Conservation (phyloP, 2,113 vertebrate genomes). For the Nansenia antarctica region DNA sequence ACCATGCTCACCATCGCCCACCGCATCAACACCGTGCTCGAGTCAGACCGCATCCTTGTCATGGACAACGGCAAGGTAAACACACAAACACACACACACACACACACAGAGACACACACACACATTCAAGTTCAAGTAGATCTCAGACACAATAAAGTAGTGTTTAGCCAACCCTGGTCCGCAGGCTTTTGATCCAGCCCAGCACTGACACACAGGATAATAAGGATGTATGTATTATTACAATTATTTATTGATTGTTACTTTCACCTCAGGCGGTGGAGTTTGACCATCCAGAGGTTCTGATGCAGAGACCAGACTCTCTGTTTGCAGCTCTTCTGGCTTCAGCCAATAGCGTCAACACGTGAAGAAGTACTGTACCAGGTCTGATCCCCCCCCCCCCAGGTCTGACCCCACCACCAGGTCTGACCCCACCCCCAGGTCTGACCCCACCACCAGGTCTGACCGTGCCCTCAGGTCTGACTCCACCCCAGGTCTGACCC, state of each 20-base stretch:
- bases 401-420: not conserved
- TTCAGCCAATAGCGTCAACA: conserved; percentile 68
- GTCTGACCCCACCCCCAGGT: not conserved
- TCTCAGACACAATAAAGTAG: too few species aligned
- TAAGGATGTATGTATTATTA: too few species aligned
- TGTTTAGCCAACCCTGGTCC: too few species aligned
- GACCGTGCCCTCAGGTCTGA: too few species aligned
- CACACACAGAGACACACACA: not conserved
- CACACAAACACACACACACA: not conserved
- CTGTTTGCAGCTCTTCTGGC: conserved; percentile 76
- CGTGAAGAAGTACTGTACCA: conserved; percentile 39
- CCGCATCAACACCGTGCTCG: conserved; percentile 80
- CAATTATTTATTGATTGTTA: too few species aligned
- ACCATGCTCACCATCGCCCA: conserved; percentile 84
- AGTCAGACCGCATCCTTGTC: conserved; percentile 79
- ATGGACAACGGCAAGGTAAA: conserved; percentile 81
- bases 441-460: not conserved
- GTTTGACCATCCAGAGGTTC: conserved; percentile 76
- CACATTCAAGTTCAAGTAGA: too few species aligned
- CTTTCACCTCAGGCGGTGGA: conserved; percentile 70
- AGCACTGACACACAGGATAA: too few species aligned
- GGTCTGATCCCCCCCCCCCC: not conserved
- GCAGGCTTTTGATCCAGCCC: too few species aligned
- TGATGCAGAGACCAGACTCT: conserved; percentile 75
- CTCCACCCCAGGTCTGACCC: too few species aligned